Conservation (phyloP, 2,113 vertebrate genomes). For the Dasypus novemcinctus region DNA sequence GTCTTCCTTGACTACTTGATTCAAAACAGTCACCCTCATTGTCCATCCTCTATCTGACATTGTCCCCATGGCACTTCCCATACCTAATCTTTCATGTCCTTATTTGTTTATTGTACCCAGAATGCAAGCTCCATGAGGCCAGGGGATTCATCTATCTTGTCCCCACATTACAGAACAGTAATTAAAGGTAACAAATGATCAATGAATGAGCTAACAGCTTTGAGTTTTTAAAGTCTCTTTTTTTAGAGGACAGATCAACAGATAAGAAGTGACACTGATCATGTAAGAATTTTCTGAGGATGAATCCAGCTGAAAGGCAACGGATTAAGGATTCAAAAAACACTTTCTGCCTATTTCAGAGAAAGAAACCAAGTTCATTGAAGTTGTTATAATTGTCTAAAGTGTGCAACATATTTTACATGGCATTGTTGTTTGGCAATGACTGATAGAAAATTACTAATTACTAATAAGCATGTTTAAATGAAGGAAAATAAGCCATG, state of each 20-base stretch:
- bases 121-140: neutral
- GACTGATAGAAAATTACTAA: conserved; percentile 54
- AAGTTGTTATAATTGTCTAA: conserved; percentile 28
- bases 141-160: neutral
- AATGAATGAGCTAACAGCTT: neutral
- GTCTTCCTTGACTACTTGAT: neutral
- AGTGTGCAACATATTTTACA: conserved; percentile 42
- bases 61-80: neutral
- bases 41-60: fast-evolving
- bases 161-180: neutral
- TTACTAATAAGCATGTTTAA: conserved; percentile 74
- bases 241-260: conserved; percentile 5
- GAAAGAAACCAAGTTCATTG: neutral
- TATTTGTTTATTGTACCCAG: neutral
- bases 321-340: conserved; percentile 8
- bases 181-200: neutral
- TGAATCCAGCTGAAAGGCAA: neutral
- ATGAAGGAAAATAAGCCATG: conserved; percentile 62
- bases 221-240: neutral
- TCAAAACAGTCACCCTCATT: neutral
- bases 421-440: conserved; percentile 54
- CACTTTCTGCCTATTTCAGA: conserved; percentile 35
- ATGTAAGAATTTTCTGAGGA: conserved; percentile 10
- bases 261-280: conserved; percentile 31
- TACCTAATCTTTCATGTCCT: fast-evolving